Base-by-base conservation (phyloP, 2,888 invertebrate species). In the Labia minor region DNA sequence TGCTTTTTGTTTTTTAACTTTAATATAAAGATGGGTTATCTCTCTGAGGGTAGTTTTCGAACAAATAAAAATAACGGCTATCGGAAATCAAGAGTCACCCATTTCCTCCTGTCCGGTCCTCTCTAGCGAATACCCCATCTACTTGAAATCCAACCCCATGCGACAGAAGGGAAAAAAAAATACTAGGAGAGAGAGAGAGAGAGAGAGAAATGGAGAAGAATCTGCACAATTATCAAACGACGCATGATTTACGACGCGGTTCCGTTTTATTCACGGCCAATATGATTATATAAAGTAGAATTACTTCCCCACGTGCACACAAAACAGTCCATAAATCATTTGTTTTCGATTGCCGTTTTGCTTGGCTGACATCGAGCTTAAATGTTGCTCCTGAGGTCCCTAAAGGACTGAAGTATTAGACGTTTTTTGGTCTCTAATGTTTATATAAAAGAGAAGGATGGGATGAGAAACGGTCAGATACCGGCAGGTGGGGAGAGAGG, bases 221-320 rank as follows among this genome's bases (percentile, higher is more conserved):
- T 49, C 49, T 49, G 49, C 16, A 49, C 49, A 49, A 49, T 49
- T 49, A 49, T 49, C 49, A 11, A 49, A 49, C 49, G 16, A 16
- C 16, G 49, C 49, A 49, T 49, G 49, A 49, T 49, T 49, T 49
- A 49, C 49, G 49, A 49, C 14, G 49, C 49, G 49, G 49, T 49
- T 49, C 49, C 49, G 49, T 49, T 49, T 49, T 49, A 49, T 49
- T 49, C 49, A 49, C 49, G 49, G 49, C 49, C 49, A 49, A 49
- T 49, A 49, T 49, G 49, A 49, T 49, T 49, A 49, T 49, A 49
- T 49, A 49, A 49, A 49, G 49, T 49, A 49, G 49, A n/a, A 49
- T 49, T 49, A 49, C 49, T 49, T 49, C 16, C 49, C n/a, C n/a
- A 4, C 49, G 3, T 14, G n/a, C n/a, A 14, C 49, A 11, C 49